These are phyloP conservation scores for Leucania comma DNA, from an alignment of 2,888 invertebrate genomes.

Conservation along the genomic window DNA sequence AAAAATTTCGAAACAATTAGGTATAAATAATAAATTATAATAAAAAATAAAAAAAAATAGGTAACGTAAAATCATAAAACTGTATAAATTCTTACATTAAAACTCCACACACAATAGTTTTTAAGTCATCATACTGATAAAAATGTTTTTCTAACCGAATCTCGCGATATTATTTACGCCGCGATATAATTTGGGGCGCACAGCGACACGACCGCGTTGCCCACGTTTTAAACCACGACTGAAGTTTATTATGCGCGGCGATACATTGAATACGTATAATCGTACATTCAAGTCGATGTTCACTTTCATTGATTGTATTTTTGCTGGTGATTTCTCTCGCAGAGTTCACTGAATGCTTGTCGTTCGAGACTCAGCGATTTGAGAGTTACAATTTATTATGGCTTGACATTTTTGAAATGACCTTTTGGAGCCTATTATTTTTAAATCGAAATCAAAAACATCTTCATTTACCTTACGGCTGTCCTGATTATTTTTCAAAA, in stretches of 20 bases:
- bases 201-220: constrained; percentile 20
- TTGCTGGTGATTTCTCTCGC: constrained; percentile 26
- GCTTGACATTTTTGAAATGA: too few species aligned
- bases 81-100: constrained; percentile 46
- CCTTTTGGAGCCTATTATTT: too few species aligned
- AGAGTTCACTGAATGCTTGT: not conserved
- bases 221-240: constrained; percentile 34
- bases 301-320: constrained; percentile 44
- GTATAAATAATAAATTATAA: not conserved
- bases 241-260: constrained; percentile 18
- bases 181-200: constrained; percentile 39
- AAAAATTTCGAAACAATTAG: constrained; percentile 11
- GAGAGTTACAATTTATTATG: not conserved
- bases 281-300: not conserved
- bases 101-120: constrained; percentile 33
- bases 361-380: not conserved
- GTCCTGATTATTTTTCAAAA: too few species aligned
- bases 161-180: constrained; percentile 56
- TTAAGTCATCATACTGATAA: constrained; percentile 25
- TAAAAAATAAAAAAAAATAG: not conserved
- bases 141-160: constrained; percentile 26
- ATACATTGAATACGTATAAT: constrained; percentile 1
- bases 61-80: not conserved
- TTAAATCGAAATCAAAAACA: too few species aligned
- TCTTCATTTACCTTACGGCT: too few species aligned